Conservation (phyloP, 2,888 invertebrate species). For the Cyrtodaria siliqua region DNA sequence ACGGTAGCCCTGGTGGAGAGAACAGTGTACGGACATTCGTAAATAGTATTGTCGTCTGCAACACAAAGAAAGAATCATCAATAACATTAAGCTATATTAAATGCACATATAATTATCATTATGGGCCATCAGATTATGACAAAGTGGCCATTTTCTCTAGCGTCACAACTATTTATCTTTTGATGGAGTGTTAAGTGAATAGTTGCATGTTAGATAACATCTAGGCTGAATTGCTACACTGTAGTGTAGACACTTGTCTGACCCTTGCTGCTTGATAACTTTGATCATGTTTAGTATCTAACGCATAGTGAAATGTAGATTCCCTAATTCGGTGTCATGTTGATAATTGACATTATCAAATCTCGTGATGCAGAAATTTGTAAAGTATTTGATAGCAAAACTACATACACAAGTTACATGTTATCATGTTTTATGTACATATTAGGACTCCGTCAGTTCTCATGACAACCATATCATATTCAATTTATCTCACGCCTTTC, state of each 20-base stretch:
- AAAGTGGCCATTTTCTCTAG: slow-evolving; percentile 5
- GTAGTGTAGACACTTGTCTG: slow-evolving; percentile 17
- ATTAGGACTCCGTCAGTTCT: too few species aligned
- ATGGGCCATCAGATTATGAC: slow-evolving; percentile 5
- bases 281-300: slow-evolving; percentile 13
- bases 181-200: slow-evolving; percentile 10
- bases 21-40: too few species aligned
- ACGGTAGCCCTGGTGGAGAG: too few species aligned
- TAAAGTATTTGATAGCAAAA: slow-evolving; percentile 26
- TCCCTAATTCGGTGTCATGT: slow-evolving; percentile 9
- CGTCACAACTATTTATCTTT: slow-evolving; percentile 3
- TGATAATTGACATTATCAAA: slow-evolving; percentile 8
- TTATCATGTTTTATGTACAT: slow-evolving; percentile 3
- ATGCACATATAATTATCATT: too few species aligned
- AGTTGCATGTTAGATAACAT: slow-evolving; percentile 23
- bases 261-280: slow-evolving; percentile 4
- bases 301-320: slow-evolving; percentile 9
- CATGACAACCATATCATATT: too few species aligned
- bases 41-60: too few species aligned
- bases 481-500: too few species aligned
- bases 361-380: slow-evolving; percentile 12
- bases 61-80: slow-evolving; percentile 3
- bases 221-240: slow-evolving; percentile 4
- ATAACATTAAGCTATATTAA: neutral
- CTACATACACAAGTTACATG: slow-evolving; percentile 32